Conservation (phyloP, 2,888 invertebrate genomes). For the Eurois occulta region DNA sequence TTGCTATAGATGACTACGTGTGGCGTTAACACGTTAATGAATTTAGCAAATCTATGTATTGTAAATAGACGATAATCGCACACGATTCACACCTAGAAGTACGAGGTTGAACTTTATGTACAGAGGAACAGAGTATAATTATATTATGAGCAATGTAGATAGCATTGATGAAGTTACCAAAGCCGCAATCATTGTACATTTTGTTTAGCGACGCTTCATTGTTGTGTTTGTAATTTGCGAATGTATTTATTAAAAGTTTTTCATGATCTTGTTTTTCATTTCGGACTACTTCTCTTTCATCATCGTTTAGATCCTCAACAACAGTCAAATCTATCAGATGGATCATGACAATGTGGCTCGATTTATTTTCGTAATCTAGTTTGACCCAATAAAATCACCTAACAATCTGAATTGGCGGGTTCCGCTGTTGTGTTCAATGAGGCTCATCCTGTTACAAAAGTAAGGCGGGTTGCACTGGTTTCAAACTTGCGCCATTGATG, state of each 20-base stretch:
- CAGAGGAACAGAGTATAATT: conserved; percentile 45
- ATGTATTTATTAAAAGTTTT: conserved; percentile 86
- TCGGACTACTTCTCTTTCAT: conserved; percentile 5
- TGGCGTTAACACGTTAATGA: conserved; percentile 71
- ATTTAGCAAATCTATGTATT: conserved; percentile 77
- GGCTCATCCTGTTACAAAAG: conserved; percentile 69
- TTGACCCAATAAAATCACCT: conserved; percentile 67
- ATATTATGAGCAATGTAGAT: conserved; percentile 48
- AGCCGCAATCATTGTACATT: conserved; percentile 67
- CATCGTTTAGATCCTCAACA: conserved; percentile 12
- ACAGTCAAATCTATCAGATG: conserved; percentile 39
- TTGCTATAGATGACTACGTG: conserved; percentile 65
- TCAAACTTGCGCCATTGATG: conserved; percentile 49
- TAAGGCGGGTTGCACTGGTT: conserved; percentile 66
- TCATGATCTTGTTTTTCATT: conserved; percentile 71
- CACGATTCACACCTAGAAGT: conserved; percentile 63
- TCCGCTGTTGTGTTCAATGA: conserved; percentile 74
- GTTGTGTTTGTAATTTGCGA: conserved; percentile 84
- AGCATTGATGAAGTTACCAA: conserved; percentile 63
- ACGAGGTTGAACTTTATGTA: conserved; percentile 50
- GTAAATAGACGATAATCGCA: conserved; percentile 80
- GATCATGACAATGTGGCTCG: conserved; percentile 52
- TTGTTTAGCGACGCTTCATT: conserved; percentile 76
- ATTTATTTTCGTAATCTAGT: conserved; percentile 60
- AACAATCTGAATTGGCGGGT: conserved; percentile 73